Base-by-base conservation (phyloP, 1,140 invertebrate species). In the Bombus cullumanus region DNA sequence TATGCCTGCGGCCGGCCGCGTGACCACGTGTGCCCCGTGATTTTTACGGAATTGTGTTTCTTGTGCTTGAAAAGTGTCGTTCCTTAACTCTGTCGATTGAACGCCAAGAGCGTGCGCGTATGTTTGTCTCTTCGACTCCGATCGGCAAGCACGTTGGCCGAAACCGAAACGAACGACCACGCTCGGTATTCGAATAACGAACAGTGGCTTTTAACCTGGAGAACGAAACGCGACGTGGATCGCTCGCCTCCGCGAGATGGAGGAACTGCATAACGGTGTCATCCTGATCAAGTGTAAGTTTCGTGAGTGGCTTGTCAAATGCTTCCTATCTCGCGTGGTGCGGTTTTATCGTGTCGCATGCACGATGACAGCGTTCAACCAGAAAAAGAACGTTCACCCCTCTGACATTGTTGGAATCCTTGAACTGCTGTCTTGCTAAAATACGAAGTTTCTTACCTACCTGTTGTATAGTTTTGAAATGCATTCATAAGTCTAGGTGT, bases 271-370 rank as follows among this genome's bases (percentile, higher is more conserved):
- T 79, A 95, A 95, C 88, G 95, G 95, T 78, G 95, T 95, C 90
- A 93, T 95, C 69, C 92, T 95, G 74, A 95, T 95, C 80, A 95
- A 95, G 88, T 95, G 95, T 95, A 92, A 95, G 95, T 95, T 83
- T 43, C 9, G 41, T n/a, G 57, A 22, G 80, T 57, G n/a, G 47
- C 31, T 57, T 76, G 73, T 76, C 73, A 77, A 66, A 72, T 31
- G 34, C 12, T 31, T 34, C 5, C 0, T 34, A 28, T 18, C 34
- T 31, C 53, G 28, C n/a, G 72, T 57, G 15, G 25, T 53, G 74
- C 37, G 43, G 57, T 41, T 37, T 41, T 31, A 31, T 31, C 28
- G 43, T 64, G 74, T 83, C 18, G 34, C 39, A 64, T 66, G 69
- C 28, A 39, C 18, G 72, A 89, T 94, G 95, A 92, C 95, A 95